Evolutionary conservation across 2,888 invertebrate species (phyloP).

Genomic region (Melanophora roralis): DNA sequence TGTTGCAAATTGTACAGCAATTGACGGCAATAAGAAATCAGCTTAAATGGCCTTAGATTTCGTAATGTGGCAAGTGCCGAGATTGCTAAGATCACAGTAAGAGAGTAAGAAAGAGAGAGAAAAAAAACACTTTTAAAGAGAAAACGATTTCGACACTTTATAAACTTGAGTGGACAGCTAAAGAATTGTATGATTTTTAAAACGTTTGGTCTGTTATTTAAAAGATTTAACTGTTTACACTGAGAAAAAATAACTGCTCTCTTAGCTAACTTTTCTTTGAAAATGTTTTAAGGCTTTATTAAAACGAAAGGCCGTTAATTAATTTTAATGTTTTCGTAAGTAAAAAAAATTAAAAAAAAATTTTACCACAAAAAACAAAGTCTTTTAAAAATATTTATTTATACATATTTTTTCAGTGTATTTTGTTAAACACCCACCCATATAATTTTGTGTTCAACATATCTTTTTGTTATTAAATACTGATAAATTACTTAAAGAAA

Average conservation of each 20-base stretch:
- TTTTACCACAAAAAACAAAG: too few species aligned
- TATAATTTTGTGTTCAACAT: neutral
- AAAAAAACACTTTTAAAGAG: neutral
- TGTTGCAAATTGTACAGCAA: neutral
- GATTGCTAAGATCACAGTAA: too few species aligned
- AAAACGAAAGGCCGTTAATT: too few species aligned
- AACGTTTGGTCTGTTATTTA: neutral
- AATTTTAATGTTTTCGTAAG: too few species aligned
- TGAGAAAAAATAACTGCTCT: too few species aligned
- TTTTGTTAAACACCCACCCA: slow-evolving; percentile 46
- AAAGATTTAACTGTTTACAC: neutral
- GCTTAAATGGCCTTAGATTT: slow-evolving; percentile 73
- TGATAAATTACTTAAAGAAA: slow-evolving; percentile 37
- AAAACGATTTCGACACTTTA: neutral
- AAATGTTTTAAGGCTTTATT: too few species aligned
- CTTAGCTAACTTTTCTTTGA: too few species aligned
- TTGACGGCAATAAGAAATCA: slow-evolving; percentile 67
- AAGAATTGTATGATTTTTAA: neutral
- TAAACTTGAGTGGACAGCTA: slow-evolving; percentile 13
- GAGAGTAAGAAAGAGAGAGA: neutral
- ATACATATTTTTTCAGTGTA: slow-evolving; percentile 25
- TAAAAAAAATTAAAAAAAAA: too few species aligned
- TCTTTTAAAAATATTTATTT: too few species aligned
- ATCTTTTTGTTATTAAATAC: slow-evolving; percentile 37
- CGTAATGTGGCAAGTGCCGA: slow-evolving; percentile 67